phyloP scores from a whole-genome alignment of 2,113 vertebrate species.

The Ploceus nigricollis region DNA sequence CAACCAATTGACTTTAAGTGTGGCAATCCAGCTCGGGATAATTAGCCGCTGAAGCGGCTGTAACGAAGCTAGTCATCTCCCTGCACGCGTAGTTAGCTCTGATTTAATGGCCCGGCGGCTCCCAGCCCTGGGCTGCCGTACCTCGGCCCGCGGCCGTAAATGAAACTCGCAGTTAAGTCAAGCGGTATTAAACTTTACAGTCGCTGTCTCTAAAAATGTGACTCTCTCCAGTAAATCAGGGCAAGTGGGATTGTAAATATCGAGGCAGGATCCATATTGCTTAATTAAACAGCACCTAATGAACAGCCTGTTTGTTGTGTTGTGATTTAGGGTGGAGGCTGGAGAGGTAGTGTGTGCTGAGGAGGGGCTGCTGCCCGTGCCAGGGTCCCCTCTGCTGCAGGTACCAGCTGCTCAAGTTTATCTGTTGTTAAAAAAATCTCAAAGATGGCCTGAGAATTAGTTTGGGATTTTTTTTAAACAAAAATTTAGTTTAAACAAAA shows the following conservation, averaged over 20 bases:
- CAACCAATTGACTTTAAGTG: background rate
- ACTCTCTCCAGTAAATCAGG: slow-evolving; percentile 56
- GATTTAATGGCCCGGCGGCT: slow-evolving; percentile 57
- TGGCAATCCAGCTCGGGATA: slow-evolving; percentile 17
- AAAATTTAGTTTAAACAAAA: background rate
- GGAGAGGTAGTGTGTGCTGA: background rate
- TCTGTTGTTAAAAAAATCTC: background rate
- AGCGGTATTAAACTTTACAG: slow-evolving; percentile 70
- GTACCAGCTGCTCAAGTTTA: background rate
- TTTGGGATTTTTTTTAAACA: background rate
- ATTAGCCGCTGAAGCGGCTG: slow-evolving; percentile 37
- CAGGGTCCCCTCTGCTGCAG: background rate
- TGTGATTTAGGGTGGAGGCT: slow-evolving; percentile 53
- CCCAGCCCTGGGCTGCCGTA: background rate
- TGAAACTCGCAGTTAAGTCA: slow-evolving; percentile 49
- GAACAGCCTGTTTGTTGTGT: slow-evolving; percentile 61
- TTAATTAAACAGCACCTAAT: slow-evolving; percentile 69
- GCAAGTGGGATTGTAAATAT: slow-evolving; percentile 65
- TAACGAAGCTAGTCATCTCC: slow-evolving; percentile 49
- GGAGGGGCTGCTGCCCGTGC: background rate
- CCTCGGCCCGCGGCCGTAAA: slow-evolving; percentile 39
- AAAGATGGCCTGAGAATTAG: background rate
- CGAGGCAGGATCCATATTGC: slow-evolving; percentile 68
- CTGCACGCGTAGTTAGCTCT: slow-evolving; percentile 45
- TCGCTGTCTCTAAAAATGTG: slow-evolving; percentile 13